Conservation (phyloP, 2,797 vertebrate genomes). For the Knipowitschia caucasica region DNA sequence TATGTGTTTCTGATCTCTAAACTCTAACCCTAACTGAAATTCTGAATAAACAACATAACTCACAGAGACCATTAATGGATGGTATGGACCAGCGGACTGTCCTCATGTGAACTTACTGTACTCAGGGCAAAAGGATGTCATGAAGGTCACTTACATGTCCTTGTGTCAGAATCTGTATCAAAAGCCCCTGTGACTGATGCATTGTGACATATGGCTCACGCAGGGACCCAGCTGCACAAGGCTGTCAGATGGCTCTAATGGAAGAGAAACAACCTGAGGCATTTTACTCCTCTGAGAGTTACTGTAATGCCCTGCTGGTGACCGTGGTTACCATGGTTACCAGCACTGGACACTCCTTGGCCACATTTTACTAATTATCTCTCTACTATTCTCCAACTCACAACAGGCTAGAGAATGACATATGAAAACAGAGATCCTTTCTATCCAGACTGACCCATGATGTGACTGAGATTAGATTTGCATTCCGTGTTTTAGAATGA, state of each 20-base stretch:
- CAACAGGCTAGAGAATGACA: not conserved
- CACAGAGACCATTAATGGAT: too few species aligned
- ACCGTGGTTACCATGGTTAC: constrained; percentile 33
- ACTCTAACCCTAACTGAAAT: too few species aligned
- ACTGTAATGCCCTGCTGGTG: constrained; percentile 39
- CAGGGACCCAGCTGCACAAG: constrained; percentile 25
- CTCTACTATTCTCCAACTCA: not conserved
- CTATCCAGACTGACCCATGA: not conserved
- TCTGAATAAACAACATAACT: too few species aligned
- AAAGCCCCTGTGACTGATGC: constrained; percentile 36
- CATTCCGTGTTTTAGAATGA: not conserved
- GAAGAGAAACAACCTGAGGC: constrained; percentile 52
- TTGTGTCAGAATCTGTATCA: constrained; percentile 53
- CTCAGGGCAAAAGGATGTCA: constrained; percentile 17
- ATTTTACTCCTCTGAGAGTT: constrained; percentile 45
- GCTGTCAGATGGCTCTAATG: constrained; percentile 29
- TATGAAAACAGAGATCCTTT: not conserved
- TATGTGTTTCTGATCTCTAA: too few species aligned
- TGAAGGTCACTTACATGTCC: constrained; percentile 58
- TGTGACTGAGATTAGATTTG: not conserved
- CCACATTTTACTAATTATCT: constrained; percentile 23
- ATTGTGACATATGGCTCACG: constrained; percentile 50
- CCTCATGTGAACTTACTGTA: not conserved
- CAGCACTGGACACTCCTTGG: constrained; percentile 33
- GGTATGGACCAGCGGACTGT: too few species aligned